Evolutionary conservation across 2,888 invertebrate genomes (phyloP).

Genomic region (Pilophorus perplexus): DNA sequence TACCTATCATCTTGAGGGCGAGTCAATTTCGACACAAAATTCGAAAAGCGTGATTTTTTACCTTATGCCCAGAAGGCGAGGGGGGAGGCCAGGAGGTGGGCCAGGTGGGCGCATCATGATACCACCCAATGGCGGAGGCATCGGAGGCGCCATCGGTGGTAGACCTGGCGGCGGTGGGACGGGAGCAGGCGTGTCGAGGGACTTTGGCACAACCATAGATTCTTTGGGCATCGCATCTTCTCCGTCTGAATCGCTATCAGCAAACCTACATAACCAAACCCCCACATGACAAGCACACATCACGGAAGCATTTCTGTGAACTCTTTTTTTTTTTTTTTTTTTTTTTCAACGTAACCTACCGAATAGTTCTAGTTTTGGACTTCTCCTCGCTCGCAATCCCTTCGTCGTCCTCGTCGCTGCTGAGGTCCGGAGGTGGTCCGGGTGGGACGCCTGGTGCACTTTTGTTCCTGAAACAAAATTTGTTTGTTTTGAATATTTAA

Average conservation of each 20-base stretch:
- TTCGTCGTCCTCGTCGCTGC: conserved; percentile 60
- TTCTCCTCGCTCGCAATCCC: conserved; percentile 42
- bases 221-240: too few species aligned
- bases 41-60: background rate
- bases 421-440: conserved; percentile 75
- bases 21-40: background rate
- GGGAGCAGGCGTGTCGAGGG: conserved; percentile 44
- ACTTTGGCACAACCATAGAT: conserved; percentile 52
- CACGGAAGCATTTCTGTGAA: too few species aligned
- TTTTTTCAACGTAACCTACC: too few species aligned
- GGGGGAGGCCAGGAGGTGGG: conserved; percentile 63
- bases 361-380: conserved; percentile 47
- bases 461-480: conserved; percentile 53
- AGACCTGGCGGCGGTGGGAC: conserved; percentile 46
- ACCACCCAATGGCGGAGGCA: conserved; percentile 54
- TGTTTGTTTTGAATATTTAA: background rate
- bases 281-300: background rate
- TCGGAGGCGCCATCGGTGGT: conserved; percentile 47
- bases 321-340: too few species aligned
- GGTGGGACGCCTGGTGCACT: conserved; percentile 86
- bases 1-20: background rate
- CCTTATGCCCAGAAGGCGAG: conserved; percentile 60
- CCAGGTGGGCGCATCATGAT: conserved; percentile 52
- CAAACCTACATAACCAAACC: conserved; percentile 3
- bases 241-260: conserved; percentile 56